Evolutionary conservation across 2,888 invertebrate genomes (phyloP), one percentile per base, ranked within the genome.

Genomic region (Panzeria rudis): DNA sequence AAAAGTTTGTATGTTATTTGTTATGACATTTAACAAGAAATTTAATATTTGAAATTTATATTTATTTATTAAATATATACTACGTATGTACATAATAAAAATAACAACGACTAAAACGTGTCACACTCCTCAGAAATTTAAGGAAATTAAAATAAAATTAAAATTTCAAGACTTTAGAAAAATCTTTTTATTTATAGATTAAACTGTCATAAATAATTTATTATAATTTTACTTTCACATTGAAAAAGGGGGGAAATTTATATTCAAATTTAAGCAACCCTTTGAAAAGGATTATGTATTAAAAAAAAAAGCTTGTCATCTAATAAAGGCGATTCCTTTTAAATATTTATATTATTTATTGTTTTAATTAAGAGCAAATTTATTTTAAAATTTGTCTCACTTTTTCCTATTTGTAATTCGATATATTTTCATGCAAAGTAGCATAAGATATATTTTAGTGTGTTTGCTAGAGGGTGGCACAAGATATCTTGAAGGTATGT

Each of bases 21-120:
- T 69, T 77, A 61, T 83, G 77, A 72, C 77, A 83, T 77, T 72
- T 77, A 50, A 66, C 23, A 61, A 68, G 83, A 47, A 78, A 83
- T 83, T 78, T 78, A 78, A 83, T 83, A 78, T 35, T 44, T 78
- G 83, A 54, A 78, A 69, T 73, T 62, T 29, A 78, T 69, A 69
- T 73, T 41, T 13, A 56, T 56, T 41, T 29, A 64, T 20, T 29
- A 47, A 44, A 64, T 64, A 59, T 47, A 73, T 15, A 38, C 9
- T 50, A 23, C 13, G 4, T 54, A 41, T 32, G 11, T 20, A 20
- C 50, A 8, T 50, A 7, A 20, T 8, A 17, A 11, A 20, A n/a
- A 44, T n/a, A 44, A n/a, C 44, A 44, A 44, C n/a, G n/a, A 13
- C 11, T 44, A 13, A 4, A 41, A 5, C 15, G 15, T 50, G 50